Base-by-base conservation (phyloP, 2,888 invertebrate species). In the Synanthedon myopaeformis region DNA sequence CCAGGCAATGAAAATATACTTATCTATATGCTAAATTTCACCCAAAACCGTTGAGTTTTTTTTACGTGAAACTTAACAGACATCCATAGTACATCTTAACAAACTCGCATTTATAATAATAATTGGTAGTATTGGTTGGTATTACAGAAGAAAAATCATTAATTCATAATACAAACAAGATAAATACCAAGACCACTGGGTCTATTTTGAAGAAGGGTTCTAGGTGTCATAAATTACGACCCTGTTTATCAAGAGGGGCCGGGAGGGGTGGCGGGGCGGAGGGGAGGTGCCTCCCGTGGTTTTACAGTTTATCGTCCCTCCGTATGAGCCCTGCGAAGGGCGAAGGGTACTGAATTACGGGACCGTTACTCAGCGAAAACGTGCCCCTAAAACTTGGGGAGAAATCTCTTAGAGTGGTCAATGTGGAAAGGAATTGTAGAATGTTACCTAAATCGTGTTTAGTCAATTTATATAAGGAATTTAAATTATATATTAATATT, bases 291-390 rank as follows among this genome's bases (percentile, higher is more conserved):
- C 87, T 82, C 82, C 76, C 75, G 82, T 67, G 84, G 85, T 84
- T 84, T 83, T 78, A 72, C 80, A 85, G 84, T 85, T 86, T 84
- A 84, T 82, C 82, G 81, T 76, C 82, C 82, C 82, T 75, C 64
- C 67, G 74, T 72, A 78, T 76, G 72, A 73, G 76, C 71, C 74
- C 74, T 69, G 57, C 66, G 68, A 64, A 69, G 77, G 77, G 70
- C 74, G 69, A 66, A 69, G 74, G 73, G 74, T 70, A 74, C 70
- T 79, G 77, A 78, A 79, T 79, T 78, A 79, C 74, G 73, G 68
- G 69, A 72, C 70, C 70, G 76, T 80, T 79, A 76, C 78, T 80
- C 80, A 76, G 80, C 79, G 70, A 66, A 80, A 35, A 79, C 74
- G 69, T 72, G 69, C 74, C 78, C 76, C 65, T 65, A 64, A 70